A percentile compares a stretch with the other conserved stretches of the same genome.
These are phyloP conservation scores for Tichodroma muraria DNA, from an alignment of 2,113 vertebrate species.

Conservation along the genomic window DNA sequence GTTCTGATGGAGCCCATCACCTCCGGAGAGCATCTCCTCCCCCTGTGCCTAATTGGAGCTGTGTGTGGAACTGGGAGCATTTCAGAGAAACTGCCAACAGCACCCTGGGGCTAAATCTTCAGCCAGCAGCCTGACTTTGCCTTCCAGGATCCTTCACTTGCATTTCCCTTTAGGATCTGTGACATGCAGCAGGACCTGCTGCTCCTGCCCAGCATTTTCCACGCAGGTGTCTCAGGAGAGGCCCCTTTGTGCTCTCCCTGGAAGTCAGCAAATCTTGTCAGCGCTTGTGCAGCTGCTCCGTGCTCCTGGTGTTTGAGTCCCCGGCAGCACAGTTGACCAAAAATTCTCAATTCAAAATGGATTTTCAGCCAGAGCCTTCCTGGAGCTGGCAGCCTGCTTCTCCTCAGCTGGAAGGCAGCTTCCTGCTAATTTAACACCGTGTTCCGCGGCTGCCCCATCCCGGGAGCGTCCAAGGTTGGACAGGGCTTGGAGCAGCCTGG, in stretches of 20 bases:
- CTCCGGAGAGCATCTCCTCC: neutral
- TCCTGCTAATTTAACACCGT: neutral
- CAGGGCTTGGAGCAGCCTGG: neutral
- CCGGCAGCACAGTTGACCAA: neutral
- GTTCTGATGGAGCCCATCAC: conserved; percentile 45
- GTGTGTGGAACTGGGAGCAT: neutral
- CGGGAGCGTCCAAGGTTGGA: neutral
- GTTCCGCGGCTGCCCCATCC: neutral
- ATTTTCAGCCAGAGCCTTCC: neutral
- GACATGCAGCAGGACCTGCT: neutral
- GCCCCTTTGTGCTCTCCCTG: neutral
- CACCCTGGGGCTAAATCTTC: conserved; percentile 37
- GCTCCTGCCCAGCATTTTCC: neutral
- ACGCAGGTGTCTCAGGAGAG: neutral
- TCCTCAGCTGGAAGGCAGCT: neutral
- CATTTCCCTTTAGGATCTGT: neutral
- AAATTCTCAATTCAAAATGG: neutral
- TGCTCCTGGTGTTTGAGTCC: neutral
- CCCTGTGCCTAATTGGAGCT: conserved; percentile 32
- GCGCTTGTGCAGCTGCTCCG: neutral
- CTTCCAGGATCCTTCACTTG: conserved; percentile 1
- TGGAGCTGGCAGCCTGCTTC: neutral
- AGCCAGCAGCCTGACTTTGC: conserved; percentile 10
- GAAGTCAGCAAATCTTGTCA: neutral
- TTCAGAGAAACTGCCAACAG: conserved; percentile 35